These are phyloP conservation scores for Caenorhabditis sp. DNA, from an alignment of 2,888 invertebrate species.

Conservation along the genomic window DNA sequence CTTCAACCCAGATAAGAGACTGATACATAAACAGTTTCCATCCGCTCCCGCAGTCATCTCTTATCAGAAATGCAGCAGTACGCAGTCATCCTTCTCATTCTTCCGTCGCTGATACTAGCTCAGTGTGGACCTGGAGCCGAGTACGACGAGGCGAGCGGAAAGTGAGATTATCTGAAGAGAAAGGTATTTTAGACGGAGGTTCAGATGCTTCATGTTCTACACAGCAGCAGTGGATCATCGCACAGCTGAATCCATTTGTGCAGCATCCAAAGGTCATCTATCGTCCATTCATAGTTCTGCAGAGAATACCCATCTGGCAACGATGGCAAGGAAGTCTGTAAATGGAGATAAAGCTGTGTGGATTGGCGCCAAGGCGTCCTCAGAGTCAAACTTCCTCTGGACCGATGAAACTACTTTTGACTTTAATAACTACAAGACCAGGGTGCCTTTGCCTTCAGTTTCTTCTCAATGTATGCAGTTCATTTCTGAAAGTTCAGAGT, in stretches of 20 bases:
- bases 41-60: neutral
- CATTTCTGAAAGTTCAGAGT: neutral
- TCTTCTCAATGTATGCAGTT: constrained; percentile 19
- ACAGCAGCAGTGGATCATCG: neutral
- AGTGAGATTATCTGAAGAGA: neutral
- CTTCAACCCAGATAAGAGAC: neutral
- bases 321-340: neutral
- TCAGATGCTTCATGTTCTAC: constrained; percentile 14
- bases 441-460: neutral
- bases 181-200: too few relatives aligned
- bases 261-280: neutral
- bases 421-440: too few relatives aligned
- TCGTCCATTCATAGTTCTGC: constrained; percentile 6
- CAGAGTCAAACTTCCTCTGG: constrained; percentile 28
- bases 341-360: neutral
- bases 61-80: constrained; percentile 4
- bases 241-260: constrained; percentile 20
- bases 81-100: neutral
- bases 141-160: neutral
- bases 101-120: neutral
- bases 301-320: constrained; percentile 6
- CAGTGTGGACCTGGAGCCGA: constrained; percentile 17
- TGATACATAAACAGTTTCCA: neutral
- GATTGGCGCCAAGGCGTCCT: constrained; percentile 9
- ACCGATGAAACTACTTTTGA: constrained; percentile 12